These are phyloP conservation scores for Halcyon smyrnensis DNA, from an alignment of 2,797 vertebrate genomes.

Conservation along the genomic window DNA sequence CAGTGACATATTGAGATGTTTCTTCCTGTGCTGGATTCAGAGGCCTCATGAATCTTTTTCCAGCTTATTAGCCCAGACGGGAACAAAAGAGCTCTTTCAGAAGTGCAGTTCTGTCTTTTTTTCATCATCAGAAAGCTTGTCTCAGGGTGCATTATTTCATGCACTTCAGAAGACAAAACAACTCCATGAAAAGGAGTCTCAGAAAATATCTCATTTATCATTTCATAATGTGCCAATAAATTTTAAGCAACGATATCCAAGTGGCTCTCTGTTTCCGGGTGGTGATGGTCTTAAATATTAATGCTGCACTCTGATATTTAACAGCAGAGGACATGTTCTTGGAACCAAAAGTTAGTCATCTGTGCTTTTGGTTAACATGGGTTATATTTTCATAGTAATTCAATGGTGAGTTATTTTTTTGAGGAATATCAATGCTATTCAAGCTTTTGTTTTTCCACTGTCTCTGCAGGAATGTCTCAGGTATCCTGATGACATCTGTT, in stretches of 20 bases:
- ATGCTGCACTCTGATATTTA: neutral
- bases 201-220: neutral
- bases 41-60: neutral
- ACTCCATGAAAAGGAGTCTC: neutral
- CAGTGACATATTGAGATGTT: neutral
- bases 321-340: neutral
- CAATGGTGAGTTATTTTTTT: neutral
- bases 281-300: neutral
- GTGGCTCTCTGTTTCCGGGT: accelerated
- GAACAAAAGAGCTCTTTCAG: neutral
- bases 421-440: neutral
- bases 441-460: neutral
- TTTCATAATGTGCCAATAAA: neutral
- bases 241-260: neutral
- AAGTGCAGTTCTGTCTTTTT: accelerated
- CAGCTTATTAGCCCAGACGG: neutral
- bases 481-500: neutral
- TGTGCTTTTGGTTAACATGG: neutral
- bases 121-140: neutral
- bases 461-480: neutral
- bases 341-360: neutral
- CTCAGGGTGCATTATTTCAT: neutral
- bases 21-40: neutral
- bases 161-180: neutral
- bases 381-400: neutral